Conservation (phyloP, 1,140 invertebrate species). For the Polypedilum pembai region DNA sequence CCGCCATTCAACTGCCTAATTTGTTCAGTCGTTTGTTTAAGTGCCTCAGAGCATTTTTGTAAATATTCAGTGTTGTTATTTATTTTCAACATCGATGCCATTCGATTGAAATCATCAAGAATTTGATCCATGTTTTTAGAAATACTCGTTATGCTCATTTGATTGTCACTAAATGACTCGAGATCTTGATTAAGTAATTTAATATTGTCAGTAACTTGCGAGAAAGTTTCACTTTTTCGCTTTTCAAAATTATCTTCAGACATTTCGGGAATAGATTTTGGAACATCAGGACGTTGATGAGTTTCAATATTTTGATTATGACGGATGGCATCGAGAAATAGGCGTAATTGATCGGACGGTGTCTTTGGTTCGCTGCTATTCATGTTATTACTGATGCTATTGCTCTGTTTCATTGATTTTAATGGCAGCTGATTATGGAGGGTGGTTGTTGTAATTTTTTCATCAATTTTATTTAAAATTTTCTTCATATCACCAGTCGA, state of each 20-base stretch:
- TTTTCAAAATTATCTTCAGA: conserved; percentile 10
- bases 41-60: conserved; percentile 42
- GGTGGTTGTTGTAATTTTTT: conserved; percentile 1
- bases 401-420: conserved; percentile 30
- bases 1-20: conserved; percentile 36
- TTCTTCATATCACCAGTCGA: conserved; percentile 25
- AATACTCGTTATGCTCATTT: conserved; percentile 30
- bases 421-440: conserved; percentile 21
- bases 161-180: conserved; percentile 38
- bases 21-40: conserved; percentile 41
- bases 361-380: conserved; percentile 33
- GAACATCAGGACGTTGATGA: conserved; percentile 36
- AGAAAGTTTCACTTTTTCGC: conserved; percentile 37
- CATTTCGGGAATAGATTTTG: conserved; percentile 34
- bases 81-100: conserved; percentile 43
- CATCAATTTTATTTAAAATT: conserved; percentile 16
- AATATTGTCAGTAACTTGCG: conserved; percentile 42
- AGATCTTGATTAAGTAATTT: conserved; percentile 42
- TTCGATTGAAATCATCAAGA: conserved; percentile 41
- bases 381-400: conserved; percentile 20
- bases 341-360: conserved; percentile 41
- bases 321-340: conserved; percentile 42
- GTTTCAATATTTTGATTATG: conserved; percentile 36
- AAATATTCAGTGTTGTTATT: conserved; percentile 43
- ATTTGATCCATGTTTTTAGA: conserved; percentile 41